Conservation (phyloP, 2,888 invertebrate genomes). For the Orchesella flavescens region DNA sequence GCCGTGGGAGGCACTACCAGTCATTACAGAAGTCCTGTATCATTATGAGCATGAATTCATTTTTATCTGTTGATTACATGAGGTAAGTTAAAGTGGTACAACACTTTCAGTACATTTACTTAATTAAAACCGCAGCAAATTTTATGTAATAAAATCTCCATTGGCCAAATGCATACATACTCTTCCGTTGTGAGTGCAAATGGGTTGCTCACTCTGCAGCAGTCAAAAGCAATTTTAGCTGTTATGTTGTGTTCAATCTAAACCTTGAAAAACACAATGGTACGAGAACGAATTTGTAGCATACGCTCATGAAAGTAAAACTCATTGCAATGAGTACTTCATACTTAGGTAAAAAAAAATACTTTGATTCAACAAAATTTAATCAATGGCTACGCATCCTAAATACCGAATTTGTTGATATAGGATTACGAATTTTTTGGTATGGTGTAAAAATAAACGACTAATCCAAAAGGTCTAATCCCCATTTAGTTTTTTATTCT, state of each 20-base stretch:
- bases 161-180: not conserved
- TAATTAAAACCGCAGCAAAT: slow-evolving; percentile 7
- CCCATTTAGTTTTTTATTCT: no score
- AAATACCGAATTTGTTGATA: no score
- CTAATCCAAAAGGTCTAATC: no score
- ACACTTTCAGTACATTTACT: slow-evolving; percentile 2
- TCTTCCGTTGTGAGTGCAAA: not conserved
- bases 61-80: not conserved
- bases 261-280: no score
- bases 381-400: no score
- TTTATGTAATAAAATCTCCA: not conserved
- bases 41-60: not conserved
- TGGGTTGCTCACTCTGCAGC: not conserved
- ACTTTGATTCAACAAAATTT: no score
- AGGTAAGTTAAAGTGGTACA: not conserved
- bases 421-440: no score
- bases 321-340: no score
- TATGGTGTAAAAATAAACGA: no score
- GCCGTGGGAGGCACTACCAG: slow-evolving; percentile 55
- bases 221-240: not conserved
- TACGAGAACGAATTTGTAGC: no score
- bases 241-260: not conserved
- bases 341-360: no score
- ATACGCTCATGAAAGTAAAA: no score
- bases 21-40: not conserved